Conservation (phyloP, 37 sponge, comb jelly and placozoan genomes). For the Aplysina aerophoba region DNA sequence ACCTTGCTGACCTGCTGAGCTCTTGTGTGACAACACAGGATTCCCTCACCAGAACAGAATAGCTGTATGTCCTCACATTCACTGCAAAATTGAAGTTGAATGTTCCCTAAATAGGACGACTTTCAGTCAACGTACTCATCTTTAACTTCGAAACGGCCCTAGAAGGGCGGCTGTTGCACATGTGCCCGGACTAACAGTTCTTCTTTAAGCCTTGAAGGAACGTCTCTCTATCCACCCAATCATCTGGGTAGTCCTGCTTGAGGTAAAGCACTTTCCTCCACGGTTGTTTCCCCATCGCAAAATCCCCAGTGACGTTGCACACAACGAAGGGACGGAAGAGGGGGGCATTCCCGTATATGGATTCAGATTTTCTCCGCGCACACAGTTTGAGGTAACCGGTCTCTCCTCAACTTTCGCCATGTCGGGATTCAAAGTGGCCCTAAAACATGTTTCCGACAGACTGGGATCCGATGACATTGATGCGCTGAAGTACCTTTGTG, state of each 20-base stretch:
- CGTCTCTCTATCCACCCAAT: constrained; percentile 70
- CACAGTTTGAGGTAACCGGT: too few species aligned
- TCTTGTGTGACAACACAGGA: constrained; percentile 40
- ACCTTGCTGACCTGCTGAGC: constrained; percentile 39
- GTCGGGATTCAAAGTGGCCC: constrained; percentile 12
- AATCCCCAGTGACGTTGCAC: too few species aligned
- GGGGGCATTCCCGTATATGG: too few species aligned
- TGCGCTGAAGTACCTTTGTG: constrained; percentile 2
- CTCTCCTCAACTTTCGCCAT: too few species aligned
- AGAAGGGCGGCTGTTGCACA: too few species aligned
- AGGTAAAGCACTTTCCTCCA: constrained; percentile 79
- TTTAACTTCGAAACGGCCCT: background rate
- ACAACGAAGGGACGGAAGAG: too few species aligned
- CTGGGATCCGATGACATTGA: background rate
- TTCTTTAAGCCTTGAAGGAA: constrained; percentile 73
- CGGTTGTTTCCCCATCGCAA: constrained; percentile 1
- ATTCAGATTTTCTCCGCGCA: too few species aligned
- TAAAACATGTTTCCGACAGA: background rate
- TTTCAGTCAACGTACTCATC: background rate
- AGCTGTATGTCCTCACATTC: constrained; percentile 19
- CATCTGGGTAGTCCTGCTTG: constrained; percentile 74
- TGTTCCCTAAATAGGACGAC: background rate
- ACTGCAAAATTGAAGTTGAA: constrained; percentile 7
- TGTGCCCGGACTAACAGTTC: constrained; percentile 66
- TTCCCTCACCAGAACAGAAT: background rate